Evolutionary conservation across 2,797 vertebrate species (phyloP).

Genomic region (Poecilia picta): DNA sequence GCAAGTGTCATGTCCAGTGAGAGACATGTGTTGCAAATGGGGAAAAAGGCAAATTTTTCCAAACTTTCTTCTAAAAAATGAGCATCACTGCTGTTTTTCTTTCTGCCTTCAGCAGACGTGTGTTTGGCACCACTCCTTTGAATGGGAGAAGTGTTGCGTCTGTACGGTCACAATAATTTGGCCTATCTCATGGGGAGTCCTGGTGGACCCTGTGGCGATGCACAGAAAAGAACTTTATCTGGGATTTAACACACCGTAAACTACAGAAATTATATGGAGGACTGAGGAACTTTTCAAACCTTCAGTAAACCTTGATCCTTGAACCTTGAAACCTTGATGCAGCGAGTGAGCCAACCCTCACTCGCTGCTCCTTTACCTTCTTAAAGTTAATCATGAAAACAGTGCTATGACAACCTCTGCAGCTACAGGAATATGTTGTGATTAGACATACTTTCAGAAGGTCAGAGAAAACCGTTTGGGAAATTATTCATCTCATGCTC

Average conservation of each 20-base stretch:
- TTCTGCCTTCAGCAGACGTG: neutral
- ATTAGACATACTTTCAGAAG: conserved; percentile 76
- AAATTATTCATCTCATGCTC: conserved; percentile 74
- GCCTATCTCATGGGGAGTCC: neutral
- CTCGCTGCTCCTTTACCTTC: conserved; percentile 3
- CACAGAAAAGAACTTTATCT: neutral
- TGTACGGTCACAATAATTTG: neutral
- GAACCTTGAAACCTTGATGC: too few species aligned
- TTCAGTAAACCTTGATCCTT: neutral
- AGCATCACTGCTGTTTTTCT: neutral
- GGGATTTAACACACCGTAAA: neutral
- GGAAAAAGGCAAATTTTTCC: neutral
- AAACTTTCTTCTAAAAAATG: neutral
- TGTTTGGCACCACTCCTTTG: neutral
- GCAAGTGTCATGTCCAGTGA: neutral
- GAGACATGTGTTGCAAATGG: neutral
- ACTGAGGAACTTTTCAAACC: neutral
- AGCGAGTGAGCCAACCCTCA: neutral
- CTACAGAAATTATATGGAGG: neutral
- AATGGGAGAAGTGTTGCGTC: neutral
- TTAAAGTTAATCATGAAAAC: conserved; percentile 37
- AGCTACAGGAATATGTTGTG: conserved; percentile 38
- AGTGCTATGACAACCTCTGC: conserved; percentile 50
- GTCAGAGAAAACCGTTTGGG: conserved; percentile 77
- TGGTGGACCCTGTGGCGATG: neutral